phyloP scores from a whole-genome alignment of 2,797 vertebrate species.

The Lithobates pipiens region DNA sequence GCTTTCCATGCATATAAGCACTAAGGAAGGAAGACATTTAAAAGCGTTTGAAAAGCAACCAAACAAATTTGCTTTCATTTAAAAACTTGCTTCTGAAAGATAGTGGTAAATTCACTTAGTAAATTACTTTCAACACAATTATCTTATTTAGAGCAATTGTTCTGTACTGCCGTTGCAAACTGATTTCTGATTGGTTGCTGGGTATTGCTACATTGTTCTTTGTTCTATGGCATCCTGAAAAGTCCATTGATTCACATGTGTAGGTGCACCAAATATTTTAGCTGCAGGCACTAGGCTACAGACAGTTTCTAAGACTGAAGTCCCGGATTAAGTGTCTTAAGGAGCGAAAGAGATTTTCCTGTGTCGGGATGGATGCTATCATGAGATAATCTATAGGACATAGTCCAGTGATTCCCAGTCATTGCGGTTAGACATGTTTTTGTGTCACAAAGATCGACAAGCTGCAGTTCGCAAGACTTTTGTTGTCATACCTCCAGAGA shows the following conservation, averaged over 20 bases:
- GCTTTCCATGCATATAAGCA: background rate
- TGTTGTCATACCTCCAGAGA: background rate
- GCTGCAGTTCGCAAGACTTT: background rate
- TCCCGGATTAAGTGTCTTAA: background rate
- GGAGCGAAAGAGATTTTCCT: background rate
- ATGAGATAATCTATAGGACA: slow-evolving; percentile 12
- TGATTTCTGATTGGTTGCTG: background rate
- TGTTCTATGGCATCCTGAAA: background rate
- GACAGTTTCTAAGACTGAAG: background rate
- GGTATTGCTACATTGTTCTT: too few relatives aligned
- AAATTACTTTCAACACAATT: background rate
- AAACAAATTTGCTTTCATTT: background rate
- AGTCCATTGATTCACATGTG: background rate
- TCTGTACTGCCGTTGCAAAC: too few relatives aligned
- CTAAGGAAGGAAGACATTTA: too few relatives aligned
- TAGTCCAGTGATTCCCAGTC: slow-evolving; percentile 7
- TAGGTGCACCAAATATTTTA: background rate
- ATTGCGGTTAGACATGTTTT: background rate
- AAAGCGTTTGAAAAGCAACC: background rate
- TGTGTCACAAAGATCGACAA: background rate
- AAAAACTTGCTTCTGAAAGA: background rate
- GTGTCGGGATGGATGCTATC: slow-evolving; percentile 2
- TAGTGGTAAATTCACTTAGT: background rate
- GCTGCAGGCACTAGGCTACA: background rate
- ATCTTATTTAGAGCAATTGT: background rate